Evolutionary conservation across 2,888 invertebrate genomes (phyloP), one percentile per base, ranked within the genome.

Genomic region (Herminia tarsipennalis): DNA sequence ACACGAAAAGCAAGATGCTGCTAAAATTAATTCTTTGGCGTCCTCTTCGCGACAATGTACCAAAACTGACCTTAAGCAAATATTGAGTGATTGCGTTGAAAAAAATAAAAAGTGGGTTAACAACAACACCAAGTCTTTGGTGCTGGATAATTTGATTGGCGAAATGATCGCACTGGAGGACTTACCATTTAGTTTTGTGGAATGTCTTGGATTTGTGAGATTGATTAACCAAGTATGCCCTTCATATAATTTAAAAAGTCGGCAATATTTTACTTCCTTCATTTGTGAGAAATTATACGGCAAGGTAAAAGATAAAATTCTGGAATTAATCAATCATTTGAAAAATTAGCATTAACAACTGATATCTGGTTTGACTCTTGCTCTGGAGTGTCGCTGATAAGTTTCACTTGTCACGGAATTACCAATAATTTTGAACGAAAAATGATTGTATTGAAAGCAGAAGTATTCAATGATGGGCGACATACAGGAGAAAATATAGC

Each of bases 151-250:
- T 37, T 37, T 37, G 12, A 37, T 37, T 12, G 20, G 37, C 10
- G 56, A 56, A 49, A 58, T 61, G 55, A 47, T 61, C 10, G 53
- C 48, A 32, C 34, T 61, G 43, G 46, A 61, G 9, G 32, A 56
- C 32, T 45, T 58, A 36, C 50, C 52, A 34, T 58, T 58, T 56
- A 55, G 38, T 41, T 52, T 56, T 38, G 61, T 58, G 29, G 57
- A 61, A 49, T 18, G 53, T 16, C 12, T 56, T 33, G 56, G 55
- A 37, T 59, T 63, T 40, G 35, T 38, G 10, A 56, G 60, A 48
- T 29, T 58, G n/a, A 46, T 63, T 6, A 50, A 58, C 5, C 43
- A 46, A 18, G 6, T 52, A 18, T 40, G 42, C n/a, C 56, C 60
- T 5, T 44, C 37, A 9, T 59, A 65, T 56, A 38, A 57, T 58